Conservation (phyloP, 2,113 vertebrate species). For the Hippocampus zosterae region DNA sequence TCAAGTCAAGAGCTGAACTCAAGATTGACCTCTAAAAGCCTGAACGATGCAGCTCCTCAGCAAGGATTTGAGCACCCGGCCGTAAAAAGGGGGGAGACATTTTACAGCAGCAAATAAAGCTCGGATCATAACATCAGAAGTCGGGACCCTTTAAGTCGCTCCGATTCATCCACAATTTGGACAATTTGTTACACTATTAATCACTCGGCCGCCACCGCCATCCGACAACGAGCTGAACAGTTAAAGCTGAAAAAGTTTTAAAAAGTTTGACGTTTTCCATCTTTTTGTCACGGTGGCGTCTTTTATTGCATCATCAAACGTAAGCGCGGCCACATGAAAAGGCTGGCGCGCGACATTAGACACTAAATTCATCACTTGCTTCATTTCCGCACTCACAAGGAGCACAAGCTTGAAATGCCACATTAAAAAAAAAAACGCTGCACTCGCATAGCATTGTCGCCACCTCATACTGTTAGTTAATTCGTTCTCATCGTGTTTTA, state of each 20-base stretch:
- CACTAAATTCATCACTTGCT: slow-evolving; percentile 67
- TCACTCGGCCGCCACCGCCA: slow-evolving; percentile 56
- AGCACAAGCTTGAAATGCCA: slow-evolving; percentile 56
- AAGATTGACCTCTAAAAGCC: slow-evolving; percentile 20
- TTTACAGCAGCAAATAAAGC: slow-evolving; percentile 70
- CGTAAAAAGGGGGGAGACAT: slow-evolving; percentile 56
- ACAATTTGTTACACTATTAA: slow-evolving; percentile 71
- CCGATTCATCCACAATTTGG: slow-evolving; percentile 71
- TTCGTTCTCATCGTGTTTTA: background rate
- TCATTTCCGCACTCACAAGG: slow-evolving; percentile 74
- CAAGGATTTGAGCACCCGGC: slow-evolving; percentile 47
- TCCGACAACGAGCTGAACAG: slow-evolving; percentile 52
- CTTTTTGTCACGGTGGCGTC: slow-evolving; percentile 66
- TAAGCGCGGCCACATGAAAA: slow-evolving; percentile 71
- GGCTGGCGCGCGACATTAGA: slow-evolving; percentile 52
- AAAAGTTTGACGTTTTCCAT: slow-evolving; percentile 54
- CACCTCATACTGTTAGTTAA: background rate
- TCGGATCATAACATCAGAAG: slow-evolving; percentile 62
- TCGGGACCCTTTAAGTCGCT: slow-evolving; percentile 52
- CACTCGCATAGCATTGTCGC: slow-evolving; percentile 48
- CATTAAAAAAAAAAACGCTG: slow-evolving; percentile 60
- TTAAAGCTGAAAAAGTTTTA: slow-evolving; percentile 34
- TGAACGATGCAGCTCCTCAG: slow-evolving; percentile 37
- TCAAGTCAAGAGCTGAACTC: slow-evolving; percentile 14
- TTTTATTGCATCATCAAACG: slow-evolving; percentile 73